Base-by-base conservation (phyloP, 2,888 invertebrate species). In the Sphaerophoria taeniata region DNA sequence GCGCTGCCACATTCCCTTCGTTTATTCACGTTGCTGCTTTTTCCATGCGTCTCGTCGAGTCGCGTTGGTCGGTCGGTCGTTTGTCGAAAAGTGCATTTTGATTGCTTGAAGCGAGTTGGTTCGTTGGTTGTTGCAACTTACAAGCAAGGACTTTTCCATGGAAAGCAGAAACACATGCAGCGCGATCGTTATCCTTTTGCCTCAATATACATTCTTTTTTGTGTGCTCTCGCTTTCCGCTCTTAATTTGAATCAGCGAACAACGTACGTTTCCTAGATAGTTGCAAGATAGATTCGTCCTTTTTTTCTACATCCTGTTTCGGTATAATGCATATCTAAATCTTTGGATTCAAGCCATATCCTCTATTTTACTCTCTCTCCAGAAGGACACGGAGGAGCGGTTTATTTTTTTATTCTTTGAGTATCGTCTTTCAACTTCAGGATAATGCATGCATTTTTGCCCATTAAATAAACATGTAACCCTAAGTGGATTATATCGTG, bases 401-500 rank as follows among this genome's bases (percentile, higher is more conserved):
- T 58, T 36, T 14, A 11, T 33, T 11, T 33, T 45, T 9, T 61
- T 11, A 12, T 53, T 71, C 56, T 45, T 31, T 34, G 14, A 49
- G 49, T 74, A 70, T 70, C 39, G 31, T 14, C 65, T 45, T 36
- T 34, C 51, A 31, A 51, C 53, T 49, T 36, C 61, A 60, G 65
- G 74, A 75, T 71, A 75, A 71, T 71, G 53, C 70, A 31, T 80
- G 84, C 75, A 84, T 75, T 84, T 84, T 72, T 72, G 9, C 49
- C 67, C 80, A 69, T 84, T 84, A 84, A 79, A 84, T 75, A 84
- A 80, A 69, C 72, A 84, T 76, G 56, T 69, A 61, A 55, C 83
- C 31, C 72, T 79, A 84, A 84, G 84, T 84, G 75, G 84, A 84
- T 84, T 79, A 75, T 75, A 60, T 80, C 84, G 71, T 75, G 79